Evolutionary conservation across 35 echinoderm and acorn worm genomes (phyloP).

Genomic region (Acanthaster planci): DNA sequence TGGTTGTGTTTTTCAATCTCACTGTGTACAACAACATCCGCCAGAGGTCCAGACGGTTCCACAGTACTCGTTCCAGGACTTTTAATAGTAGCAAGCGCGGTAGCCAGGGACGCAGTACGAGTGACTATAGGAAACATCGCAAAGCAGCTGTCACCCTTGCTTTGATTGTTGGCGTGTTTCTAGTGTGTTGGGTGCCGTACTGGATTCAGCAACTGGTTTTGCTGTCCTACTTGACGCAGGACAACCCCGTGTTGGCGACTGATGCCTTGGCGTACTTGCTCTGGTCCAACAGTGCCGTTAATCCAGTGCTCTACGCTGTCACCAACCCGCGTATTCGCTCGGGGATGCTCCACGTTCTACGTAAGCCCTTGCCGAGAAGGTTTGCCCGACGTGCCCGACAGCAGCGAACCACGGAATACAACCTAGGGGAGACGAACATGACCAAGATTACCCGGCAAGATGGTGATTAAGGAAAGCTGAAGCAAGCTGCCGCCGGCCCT

Average conservation of each 20-base stretch:
- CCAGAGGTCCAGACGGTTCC: slow-evolving; percentile 10
- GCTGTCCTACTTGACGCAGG: neutral
- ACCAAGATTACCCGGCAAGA: slow-evolving; percentile 12
- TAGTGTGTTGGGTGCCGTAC: slow-evolving; percentile 47
- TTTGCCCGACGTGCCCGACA: neutral
- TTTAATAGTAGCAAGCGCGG: neutral
- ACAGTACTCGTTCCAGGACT: neutral
- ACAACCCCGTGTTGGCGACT: neutral
- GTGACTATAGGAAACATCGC: slow-evolving; percentile 37
- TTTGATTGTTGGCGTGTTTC: slow-evolving; percentile 40
- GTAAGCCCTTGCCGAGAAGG: slow-evolving; percentile 1
- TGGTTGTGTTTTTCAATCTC: slow-evolving; percentile 32
- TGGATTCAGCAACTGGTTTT: slow-evolving; percentile 29
- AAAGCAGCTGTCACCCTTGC: slow-evolving; percentile 37
- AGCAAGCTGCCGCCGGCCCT: too few species aligned
- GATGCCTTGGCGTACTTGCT: slow-evolving; percentile 28
- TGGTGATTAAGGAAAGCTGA: neutral
- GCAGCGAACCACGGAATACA: neutral
- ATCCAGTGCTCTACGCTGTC: slow-evolving; percentile 31
- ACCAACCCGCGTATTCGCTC: slow-evolving; percentile 37
- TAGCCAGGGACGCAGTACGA: neutral
- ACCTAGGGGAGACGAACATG: slow-evolving; percentile 17
- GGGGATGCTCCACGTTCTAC: slow-evolving; percentile 3
- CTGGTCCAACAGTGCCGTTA: slow-evolving; percentile 50
- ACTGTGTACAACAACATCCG: slow-evolving; percentile 45